Evolutionary conservation across 2,797 vertebrate species (phyloP).

Genomic region (Eleutherodactylus coqui): DNA sequence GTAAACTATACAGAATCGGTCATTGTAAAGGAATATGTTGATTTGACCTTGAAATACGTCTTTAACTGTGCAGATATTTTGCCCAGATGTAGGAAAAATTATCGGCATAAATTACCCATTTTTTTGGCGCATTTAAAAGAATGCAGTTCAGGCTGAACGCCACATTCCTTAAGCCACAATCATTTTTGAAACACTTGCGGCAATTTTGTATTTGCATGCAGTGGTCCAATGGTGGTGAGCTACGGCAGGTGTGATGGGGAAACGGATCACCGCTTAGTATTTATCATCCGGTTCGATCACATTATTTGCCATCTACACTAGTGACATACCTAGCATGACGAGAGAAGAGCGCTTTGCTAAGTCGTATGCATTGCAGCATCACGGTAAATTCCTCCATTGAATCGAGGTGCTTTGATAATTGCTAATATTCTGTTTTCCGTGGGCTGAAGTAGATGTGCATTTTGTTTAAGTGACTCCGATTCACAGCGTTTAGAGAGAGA

Average conservation of each 20-base stretch:
- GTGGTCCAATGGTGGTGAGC: not conserved
- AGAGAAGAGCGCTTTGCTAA: not conserved
- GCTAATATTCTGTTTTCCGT: not conserved
- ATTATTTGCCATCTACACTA: no score
- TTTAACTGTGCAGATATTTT: no score
- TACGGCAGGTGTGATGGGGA: not conserved
- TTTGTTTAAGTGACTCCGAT: conserved; percentile 8
- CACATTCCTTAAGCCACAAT: not conserved
- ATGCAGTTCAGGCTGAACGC: not conserved
- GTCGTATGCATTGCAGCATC: not conserved
- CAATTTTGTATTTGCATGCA: not conserved
- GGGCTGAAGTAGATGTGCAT: not conserved
- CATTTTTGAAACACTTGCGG: not conserved
- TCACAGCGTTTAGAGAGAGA: not conserved
- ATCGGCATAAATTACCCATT: no score
- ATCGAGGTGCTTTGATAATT: not conserved
- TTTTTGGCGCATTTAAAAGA: not conserved
- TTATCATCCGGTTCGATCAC: no score
- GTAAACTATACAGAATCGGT: no score
- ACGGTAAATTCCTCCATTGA: not conserved
- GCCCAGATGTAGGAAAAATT: no score
- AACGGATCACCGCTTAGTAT: not conserved
- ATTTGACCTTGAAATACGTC: no score
- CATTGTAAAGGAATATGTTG: no score
- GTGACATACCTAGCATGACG: not conserved